Base-by-base conservation (phyloP, 2,888 invertebrate species). In the Diarsia mendica region DNA sequence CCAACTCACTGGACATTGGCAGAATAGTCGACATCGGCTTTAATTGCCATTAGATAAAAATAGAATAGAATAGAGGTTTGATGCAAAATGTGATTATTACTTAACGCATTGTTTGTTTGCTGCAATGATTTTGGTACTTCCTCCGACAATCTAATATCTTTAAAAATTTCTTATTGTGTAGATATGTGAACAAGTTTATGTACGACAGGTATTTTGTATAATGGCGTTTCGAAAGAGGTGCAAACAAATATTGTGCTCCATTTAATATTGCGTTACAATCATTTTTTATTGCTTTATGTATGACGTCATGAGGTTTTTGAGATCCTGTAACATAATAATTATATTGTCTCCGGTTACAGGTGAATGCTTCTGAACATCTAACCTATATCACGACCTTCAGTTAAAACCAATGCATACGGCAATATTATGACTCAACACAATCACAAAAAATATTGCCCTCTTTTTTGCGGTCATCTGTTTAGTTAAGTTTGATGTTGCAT, bases 311-410 rank as follows among this genome's bases (percentile, higher is more conserved):
- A 46, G 46, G 20, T 65, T 67, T 55, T 20, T 73, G 53, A 44
- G 6, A 74, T 65, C 46, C 18, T 49, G 74, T 78, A 9, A 58
- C 58, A 58, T n/a, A n/a, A n/a, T n/a, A n/a, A n/a, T n/a, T 48
- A 48, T 79, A 33, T 39, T 13, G 44, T 63, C 44, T 63, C 20
- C 20, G 61, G 63, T 79, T 46, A 67, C 63, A 55, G 61, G 61
- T 79, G 73, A 78, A 78, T 79, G 79, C 44, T 72, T 39, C 48
- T 20, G 9, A 5, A 46, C 46, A n/a, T 75, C n/a, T 76, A n/a
- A 68, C 48, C 18, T 75, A 72, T 61, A 46, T 9, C n/a, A 70
- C 51, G 78, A 63, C 80, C 75, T 75, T 79, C 53, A 80, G 68
- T 60, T 44, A 15, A 80, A 65, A 15, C 49, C 18, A 44, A 55